phyloP scores from a whole-genome alignment of 2,797 vertebrate species.

The Pachyuromys duprasi region DNA sequence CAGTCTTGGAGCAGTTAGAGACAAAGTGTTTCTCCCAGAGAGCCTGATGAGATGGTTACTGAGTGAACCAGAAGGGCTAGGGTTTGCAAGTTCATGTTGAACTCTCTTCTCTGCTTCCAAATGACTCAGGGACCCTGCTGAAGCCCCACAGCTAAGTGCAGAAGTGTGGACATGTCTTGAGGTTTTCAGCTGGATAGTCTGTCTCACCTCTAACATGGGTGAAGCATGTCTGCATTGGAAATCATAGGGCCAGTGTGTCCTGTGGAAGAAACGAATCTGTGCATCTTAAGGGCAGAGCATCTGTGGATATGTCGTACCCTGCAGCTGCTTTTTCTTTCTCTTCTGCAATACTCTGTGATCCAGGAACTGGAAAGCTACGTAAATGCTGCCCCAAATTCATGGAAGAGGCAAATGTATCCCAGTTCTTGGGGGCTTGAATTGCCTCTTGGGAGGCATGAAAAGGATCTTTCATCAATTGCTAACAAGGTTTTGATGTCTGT shows the following conservation, averaged over 20 bases:
- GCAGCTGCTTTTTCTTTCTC: no score
- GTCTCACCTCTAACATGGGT: not conserved
- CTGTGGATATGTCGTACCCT: fast-evolving
- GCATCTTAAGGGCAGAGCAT: not conserved
- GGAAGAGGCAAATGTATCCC: not conserved
- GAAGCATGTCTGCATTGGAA: not conserved
- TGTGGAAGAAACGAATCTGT: no score
- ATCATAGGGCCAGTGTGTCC: no score
- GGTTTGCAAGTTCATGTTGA: not conserved
- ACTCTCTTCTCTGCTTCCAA: not conserved
- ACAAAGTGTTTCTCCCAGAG: not conserved
- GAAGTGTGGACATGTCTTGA: fast-evolving
- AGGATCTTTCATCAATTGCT: slow-evolving; percentile 5
- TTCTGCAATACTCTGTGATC: not conserved
- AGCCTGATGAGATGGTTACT: no score
- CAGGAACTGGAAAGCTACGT: not conserved
- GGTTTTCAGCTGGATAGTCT: not conserved
- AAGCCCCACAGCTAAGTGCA: not conserved
- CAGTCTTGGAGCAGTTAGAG: fast-evolving
- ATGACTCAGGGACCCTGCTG: not conserved
- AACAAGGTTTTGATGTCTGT: not conserved
- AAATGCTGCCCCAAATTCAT: fast-evolving
- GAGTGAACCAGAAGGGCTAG: not conserved
- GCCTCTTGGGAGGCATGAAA: not conserved
- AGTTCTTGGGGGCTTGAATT: not conserved